Evolutionary conservation across 2,113 vertebrate species (phyloP), one percentile per base, ranked within the genome.

Genomic region (Serilophus lunatus): DNA sequence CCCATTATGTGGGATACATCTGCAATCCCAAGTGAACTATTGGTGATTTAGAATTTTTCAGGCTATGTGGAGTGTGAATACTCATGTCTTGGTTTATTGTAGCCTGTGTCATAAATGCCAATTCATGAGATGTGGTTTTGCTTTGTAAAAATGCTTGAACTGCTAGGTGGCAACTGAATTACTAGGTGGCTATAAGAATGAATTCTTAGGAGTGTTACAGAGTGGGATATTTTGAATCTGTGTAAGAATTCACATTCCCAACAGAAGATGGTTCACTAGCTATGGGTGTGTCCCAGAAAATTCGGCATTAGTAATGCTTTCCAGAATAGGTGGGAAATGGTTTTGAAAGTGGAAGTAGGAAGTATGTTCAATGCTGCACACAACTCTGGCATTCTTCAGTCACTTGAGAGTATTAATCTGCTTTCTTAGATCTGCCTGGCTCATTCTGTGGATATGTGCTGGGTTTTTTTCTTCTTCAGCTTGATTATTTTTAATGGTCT

Each of bases 261-360:
- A 24, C 86, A 93, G 71, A 94, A 63, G 44, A 76, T 63, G 35
- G 26, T 93, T 86, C 29, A 63, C 3, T 61, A 82, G 82, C 14
- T 45, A 24, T 76, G 63, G 79, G 59, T 83, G 87, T 91, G 56
- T 57, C 90, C 26, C 49, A 82, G 82, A 91, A 94, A 88, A 61
- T 65, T 90, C 76, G 70, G 8, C n/a, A 31, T 90, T 74, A 92
- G 64, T 88, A 90, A 90, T 93, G 60, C 60, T 88, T 93, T 95
- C 82, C 82, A 88, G 88, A 90, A 77, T 63, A 81, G 54, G 54
- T 80, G 61, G 57, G 40, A 85, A 87, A 86, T 80, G 31, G 33
- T 91, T 95, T 80, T 83, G 72, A 84, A 95, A 96, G 88, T 54
- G 74, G 24, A 35, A 51, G 11, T 89, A 56, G 74, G 77, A 91